Base-by-base conservation (phyloP, 2,888 invertebrate genomes). In the Drosophila paranaensis region DNA sequence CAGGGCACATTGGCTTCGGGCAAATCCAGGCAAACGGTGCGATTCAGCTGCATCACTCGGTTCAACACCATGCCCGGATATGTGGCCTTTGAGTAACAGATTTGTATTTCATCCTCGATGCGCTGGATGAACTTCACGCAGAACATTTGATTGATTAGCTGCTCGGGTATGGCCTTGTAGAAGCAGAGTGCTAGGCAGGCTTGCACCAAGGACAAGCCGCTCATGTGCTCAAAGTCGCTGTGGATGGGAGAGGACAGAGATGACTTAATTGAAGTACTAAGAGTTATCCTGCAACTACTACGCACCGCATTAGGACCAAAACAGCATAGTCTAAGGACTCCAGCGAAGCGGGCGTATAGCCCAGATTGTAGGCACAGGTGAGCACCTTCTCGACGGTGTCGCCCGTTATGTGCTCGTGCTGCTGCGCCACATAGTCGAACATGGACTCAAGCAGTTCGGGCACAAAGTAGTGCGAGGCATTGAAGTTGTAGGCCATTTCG, bases 1-100 rank as follows among this genome's bases (percentile, higher is more conserved):
- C 95, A 95, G 0, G 95, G 95, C 8, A 95, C 93, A 88, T 94
- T 94, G 13, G 93, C 91, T 88, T 95, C 94, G 0, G 95, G 95
- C 88, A 94, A 94, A 89, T 95, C 95, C 50, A 95, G 91, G 80
- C 95, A 95, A 20, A 95, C 94, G 1, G 94, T 93, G 63, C 95
- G 93, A 90, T 95, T 95, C 46, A 95, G 88, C 76, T 94, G 93
- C 95, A 95, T 95, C 57, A 95, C 93, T 50, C 91, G 89, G 73
- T 93, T 92, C 14, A 95, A 92, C 3, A 95, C 94, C 73, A 93
- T 91, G 27, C 92, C 90, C 0, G 95, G 94, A 90, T 95, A 95
- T 3, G 92, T 93, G 43, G 93, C 94, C 94, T 94, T 94, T 16
- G 93, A 94, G 82, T 94, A 94, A 79, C 94, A 94, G 67, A 92